A percentile compares a stretch with the other conserved stretches of the same genome.
Conservation (phyloP, 37 sponge, comb jelly and placozoan species). For the Spongilla lacustris region DNA sequence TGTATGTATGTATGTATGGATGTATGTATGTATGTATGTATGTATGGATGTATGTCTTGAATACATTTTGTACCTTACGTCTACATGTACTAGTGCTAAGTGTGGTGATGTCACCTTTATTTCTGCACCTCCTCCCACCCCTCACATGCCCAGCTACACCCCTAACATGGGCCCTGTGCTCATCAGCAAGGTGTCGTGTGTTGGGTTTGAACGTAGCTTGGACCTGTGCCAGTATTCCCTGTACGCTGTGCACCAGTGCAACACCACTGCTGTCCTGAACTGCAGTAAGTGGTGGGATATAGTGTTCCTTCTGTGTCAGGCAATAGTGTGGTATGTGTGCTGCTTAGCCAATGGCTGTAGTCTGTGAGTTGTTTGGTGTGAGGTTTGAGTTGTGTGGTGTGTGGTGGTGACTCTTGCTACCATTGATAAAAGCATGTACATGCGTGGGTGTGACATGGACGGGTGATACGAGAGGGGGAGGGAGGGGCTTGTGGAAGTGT, state of each 20-base stretch:
- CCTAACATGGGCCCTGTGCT: not conserved
- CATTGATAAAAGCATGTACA: too few species aligned
- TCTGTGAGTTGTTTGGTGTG: not conserved
- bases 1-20: not conserved
- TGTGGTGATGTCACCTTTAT: too few species aligned
- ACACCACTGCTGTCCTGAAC: not conserved
- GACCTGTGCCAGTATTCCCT: not conserved
- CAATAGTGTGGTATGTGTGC: too few species aligned
- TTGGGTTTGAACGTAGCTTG: constrained; percentile 32
- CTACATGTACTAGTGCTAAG: too few species aligned
- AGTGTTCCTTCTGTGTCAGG: too few species aligned
- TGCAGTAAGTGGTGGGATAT: not conserved
- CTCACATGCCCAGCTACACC: not conserved
- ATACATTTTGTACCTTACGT: not conserved
- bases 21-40: not conserved
- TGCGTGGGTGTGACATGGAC: too few species aligned
- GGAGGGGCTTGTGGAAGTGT: too few species aligned
- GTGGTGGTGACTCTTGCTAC: too few species aligned
- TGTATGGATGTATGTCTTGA: not conserved
- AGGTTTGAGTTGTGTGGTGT: too few species aligned
- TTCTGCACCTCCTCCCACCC: not conserved
- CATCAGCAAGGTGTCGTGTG: constrained; percentile 4
- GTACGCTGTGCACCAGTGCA: not conserved
- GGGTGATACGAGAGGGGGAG: too few species aligned
- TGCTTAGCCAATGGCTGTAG: not conserved